These are phyloP conservation scores for Xestoiulus laeticollis DNA, from an alignment of 2,888 invertebrate species.

Conservation along the genomic window DNA sequence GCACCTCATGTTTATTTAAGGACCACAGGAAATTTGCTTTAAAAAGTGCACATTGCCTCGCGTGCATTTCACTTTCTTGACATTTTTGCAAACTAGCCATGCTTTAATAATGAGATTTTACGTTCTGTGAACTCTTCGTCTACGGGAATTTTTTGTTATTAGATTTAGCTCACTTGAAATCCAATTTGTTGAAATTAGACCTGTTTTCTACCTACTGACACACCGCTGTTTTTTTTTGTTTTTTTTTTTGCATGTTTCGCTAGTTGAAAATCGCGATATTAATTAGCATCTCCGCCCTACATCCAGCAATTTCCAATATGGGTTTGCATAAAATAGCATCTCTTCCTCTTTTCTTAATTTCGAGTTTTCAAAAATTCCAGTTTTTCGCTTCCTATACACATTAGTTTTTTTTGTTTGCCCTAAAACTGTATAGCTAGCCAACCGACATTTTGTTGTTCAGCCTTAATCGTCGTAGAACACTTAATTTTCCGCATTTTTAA, in stretches of 20 bases:
- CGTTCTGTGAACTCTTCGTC: not conserved
- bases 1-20: too few species aligned
- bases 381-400: not conserved
- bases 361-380: not conserved
- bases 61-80: too few species aligned
- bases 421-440: not conserved
- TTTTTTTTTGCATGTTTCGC: not conserved
- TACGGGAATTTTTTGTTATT: not conserved
- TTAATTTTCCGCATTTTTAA: not conserved
- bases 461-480: not conserved
- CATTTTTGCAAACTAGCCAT: too few species aligned
- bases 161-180: not conserved
- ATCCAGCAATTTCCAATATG: not conserved
- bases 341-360: not conserved
- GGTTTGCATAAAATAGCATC: not conserved
- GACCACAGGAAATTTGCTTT: too few species aligned
- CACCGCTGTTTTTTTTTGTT: not conserved
- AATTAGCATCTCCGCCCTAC: not conserved
- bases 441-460: not conserved
- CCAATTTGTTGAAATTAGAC: not conserved
- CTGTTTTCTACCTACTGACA: not conserved
- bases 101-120: not conserved
- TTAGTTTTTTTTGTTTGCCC: not conserved
- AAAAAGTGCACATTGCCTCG: too few species aligned
- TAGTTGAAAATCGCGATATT: not conserved